Evolutionary conservation across 2,888 invertebrate species (phyloP), one percentile per base, ranked within the genome.

Genomic region (Drosophila cracens): DNA sequence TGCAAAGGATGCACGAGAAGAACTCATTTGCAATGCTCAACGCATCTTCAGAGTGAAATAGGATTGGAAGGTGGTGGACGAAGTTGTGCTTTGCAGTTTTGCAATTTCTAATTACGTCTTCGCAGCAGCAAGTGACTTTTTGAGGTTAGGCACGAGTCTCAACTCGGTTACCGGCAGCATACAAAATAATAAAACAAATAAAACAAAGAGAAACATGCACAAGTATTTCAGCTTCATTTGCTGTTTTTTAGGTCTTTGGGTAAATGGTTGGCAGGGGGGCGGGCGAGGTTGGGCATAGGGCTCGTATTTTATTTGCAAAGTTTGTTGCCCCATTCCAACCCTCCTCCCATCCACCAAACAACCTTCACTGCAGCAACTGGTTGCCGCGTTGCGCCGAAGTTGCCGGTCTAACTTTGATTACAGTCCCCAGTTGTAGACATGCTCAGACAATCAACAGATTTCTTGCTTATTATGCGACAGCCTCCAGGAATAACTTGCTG

Each of bases 391-490:
- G 76, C 70, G 60, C 46, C 36, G 49, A 40, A 34, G 49, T 21
- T 57, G n/a, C 63, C 46, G 63, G 72, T 29, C 46, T 54, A 81
- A 83, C 78, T 81, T 81, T 81, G 80, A 83, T 81, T 83, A 81
- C 68, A 69, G 48, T 74, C 62, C 61, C 67, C 63, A 29, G 79
- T 33, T 57, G 11, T 27, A 38, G 27, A 46, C 56, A 29, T 31
- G 48, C 58, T 48, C 59, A 66, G 60, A 74, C 82, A 75, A 79
- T 75, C 82, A 82, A 82, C 86, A 79, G 83, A 86, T 83, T 83
- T 87, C 79, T 79, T 81, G 81, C 81, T 83, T 80, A 87, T 87
- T 83, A 87, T 83, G 78, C 76, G 87, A 75, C 75, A 73, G 74
- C 75, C 77, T 70, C 56, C 33, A 71, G 46, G 54, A 67, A 53